Percentiles rank a stretch among this genome's conserved stretches.
Evolutionary conservation across 2,888 invertebrate genomes (phyloP).

Genomic region (Drosophila cracens): DNA sequence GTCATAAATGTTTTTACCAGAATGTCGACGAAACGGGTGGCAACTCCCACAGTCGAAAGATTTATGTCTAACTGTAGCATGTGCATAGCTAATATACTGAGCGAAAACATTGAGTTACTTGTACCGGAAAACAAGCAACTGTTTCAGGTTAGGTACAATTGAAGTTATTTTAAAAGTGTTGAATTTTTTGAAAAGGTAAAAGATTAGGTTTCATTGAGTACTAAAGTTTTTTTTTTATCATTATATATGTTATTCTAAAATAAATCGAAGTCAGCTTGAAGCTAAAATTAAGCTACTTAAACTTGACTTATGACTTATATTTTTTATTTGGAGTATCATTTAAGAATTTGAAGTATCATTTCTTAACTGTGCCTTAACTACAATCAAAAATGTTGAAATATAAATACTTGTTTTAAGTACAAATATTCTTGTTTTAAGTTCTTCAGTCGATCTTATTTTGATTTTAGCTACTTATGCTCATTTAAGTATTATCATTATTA

Average conservation of each 20-base stretch:
- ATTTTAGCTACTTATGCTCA: not conserved
- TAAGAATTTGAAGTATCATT: not conserved
- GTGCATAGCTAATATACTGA: not conserved
- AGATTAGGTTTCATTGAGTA: not conserved
- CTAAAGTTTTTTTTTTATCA: not conserved
- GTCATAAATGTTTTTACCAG: conserved; percentile 53
- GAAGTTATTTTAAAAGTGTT: not conserved
- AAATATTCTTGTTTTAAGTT: not conserved
- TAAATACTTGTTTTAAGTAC: not conserved
- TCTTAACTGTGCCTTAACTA: not conserved
- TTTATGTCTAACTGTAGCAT: conserved; percentile 60
- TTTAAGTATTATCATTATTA: not conserved
- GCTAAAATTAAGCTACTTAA: not conserved
- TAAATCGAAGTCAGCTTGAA: not conserved
- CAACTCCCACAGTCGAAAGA: conserved; percentile 72
- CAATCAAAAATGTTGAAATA: not conserved
- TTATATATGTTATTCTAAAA: not conserved
- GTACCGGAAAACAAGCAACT: not conserved
- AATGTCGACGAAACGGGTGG: conserved; percentile 46
- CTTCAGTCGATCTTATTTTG: not conserved
- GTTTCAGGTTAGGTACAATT: not conserved
- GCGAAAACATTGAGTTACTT: not conserved
- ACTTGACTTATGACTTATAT: not conserved
- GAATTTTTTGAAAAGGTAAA: not conserved
- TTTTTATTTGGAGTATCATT: not conserved